Conservation (phyloP, 2,797 vertebrate genomes). For the Chiropotes sagulatus region DNA sequence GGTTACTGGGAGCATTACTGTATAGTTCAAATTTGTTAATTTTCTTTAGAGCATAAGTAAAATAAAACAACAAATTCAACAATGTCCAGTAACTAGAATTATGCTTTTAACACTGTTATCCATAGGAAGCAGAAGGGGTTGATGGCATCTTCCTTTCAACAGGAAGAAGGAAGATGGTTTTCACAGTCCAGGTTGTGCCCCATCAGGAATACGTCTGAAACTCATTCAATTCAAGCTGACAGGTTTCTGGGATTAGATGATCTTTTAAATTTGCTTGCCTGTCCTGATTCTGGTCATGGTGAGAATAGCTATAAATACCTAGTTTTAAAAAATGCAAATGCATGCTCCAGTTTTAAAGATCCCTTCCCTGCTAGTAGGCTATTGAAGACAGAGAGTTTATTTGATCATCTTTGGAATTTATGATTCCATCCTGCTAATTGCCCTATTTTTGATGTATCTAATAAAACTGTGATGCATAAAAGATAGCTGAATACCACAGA, state of each 20-base stretch:
- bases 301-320: not conserved
- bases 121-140: no score
- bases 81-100: no score
- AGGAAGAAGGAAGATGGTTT: not conserved
- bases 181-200: no score
- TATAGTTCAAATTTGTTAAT: not conserved
- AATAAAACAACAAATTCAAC: no score
- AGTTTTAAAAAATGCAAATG: not conserved
- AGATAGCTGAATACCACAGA: not conserved
- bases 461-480: not conserved
- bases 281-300: not conserved
- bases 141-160: accelerated
- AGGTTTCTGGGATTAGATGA: not conserved
- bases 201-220: no score
- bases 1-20: no score
- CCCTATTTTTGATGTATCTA: not conserved
- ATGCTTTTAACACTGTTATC: not conserved
- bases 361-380: not conserved
- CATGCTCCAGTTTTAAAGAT: not conserved
- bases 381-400: not conserved
- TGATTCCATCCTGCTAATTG: not conserved
- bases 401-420: not conserved
- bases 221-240: accelerated
- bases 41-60: not conserved
- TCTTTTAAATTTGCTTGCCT: accelerated